Conservation (phyloP, 2,888 invertebrate genomes). For the Anthoptus insignis region DNA sequence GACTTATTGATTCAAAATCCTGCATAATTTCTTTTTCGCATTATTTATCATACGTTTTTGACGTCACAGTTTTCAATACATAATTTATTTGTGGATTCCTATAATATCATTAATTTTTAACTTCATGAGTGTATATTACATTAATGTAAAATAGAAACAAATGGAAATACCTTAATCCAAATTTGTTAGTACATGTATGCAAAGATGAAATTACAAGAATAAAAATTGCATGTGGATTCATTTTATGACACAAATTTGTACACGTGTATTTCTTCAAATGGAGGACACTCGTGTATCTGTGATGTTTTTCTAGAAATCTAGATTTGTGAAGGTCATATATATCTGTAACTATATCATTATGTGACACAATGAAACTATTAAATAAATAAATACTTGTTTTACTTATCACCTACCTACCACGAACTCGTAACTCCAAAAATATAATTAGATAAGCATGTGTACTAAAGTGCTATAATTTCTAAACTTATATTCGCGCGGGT, state of each 20-base stretch:
- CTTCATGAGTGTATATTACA: background rate
- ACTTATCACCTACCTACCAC: conserved; percentile 49
- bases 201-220: background rate
- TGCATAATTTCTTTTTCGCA: too few relatives aligned
- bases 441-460: too few relatives aligned
- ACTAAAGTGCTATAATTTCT: too few relatives aligned
- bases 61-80: background rate
- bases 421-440: too few relatives aligned
- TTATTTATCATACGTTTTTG: background rate
- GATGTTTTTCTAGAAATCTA: conserved; percentile 33
- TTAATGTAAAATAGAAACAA: background rate
- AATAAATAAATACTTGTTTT: conserved; percentile 64
- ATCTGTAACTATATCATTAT: conserved; percentile 61
- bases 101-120: background rate
- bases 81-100: background rate
- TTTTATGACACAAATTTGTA: conserved; percentile 19
- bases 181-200: conserved; percentile 1
- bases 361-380: conserved; percentile 81
- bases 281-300: conserved; percentile 29
- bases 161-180: background rate
- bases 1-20: too few relatives aligned
- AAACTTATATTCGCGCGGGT: too few relatives aligned
- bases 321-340: conserved; percentile 33
- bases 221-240: background rate
- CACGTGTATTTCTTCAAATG: conserved; percentile 17